phyloP scores from a whole-genome alignment of 92 coral and sea anemone species.

The Porites lobata region DNA sequence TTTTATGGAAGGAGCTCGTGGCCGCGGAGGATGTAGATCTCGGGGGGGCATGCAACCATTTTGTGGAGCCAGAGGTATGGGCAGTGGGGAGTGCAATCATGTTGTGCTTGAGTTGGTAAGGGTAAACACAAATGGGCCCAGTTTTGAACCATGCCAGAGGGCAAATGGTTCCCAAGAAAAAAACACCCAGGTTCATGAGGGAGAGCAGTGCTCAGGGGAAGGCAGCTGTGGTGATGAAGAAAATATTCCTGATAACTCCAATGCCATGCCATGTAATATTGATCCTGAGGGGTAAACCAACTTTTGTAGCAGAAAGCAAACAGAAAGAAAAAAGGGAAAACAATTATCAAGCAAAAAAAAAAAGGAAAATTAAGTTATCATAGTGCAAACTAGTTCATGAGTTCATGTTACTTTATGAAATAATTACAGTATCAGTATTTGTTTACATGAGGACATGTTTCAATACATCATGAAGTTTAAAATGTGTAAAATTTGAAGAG shows the following conservation, averaged over 20 bases:
- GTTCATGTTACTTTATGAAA: conserved; percentile 12
- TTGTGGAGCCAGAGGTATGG: neutral
- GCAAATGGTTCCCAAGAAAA: neutral
- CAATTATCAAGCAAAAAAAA: neutral
- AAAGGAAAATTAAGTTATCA: neutral
- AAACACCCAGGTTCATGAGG: neutral
- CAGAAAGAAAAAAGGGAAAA: neutral
- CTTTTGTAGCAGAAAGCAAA: neutral
- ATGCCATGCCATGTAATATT: neutral
- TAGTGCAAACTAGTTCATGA: conserved; percentile 14
- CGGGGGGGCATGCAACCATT: conserved; percentile 17
- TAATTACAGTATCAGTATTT: neutral
- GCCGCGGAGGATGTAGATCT: conserved; percentile 20
- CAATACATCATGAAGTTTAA: neutral
- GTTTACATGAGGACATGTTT: conserved; percentile 5
- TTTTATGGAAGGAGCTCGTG: conserved; percentile 2
- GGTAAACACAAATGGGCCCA: neutral
- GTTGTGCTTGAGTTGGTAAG: neutral
- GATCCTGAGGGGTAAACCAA: conserved; percentile 3
- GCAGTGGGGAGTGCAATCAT: conserved; percentile 17
- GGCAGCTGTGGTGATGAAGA: neutral
- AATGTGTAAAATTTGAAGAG: neutral
- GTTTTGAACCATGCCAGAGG: neutral
- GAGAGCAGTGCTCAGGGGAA: neutral
- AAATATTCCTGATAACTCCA: neutral